These are phyloP conservation scores for Crambe crambe DNA, from an alignment of 37 sponge, comb jelly and placozoan genomes.

Conservation along the genomic window DNA sequence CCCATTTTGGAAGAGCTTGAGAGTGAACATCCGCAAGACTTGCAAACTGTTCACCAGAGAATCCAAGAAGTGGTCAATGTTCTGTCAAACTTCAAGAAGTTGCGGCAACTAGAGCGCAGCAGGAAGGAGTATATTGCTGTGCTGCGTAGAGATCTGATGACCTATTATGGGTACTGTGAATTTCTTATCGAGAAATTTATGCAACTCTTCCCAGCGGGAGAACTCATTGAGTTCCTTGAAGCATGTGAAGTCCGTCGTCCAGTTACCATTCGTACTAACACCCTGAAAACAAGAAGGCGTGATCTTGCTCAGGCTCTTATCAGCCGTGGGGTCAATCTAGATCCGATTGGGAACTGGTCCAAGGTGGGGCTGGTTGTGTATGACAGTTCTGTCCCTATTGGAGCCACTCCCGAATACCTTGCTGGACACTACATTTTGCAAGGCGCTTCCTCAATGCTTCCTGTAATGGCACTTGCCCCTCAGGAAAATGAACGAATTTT, in stretches of 20 bases:
- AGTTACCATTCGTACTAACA: slow-evolving; percentile 95
- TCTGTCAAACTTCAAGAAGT: slow-evolving; percentile 83
- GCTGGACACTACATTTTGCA: slow-evolving; percentile 99
- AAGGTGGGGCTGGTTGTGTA: slow-evolving; percentile 98
- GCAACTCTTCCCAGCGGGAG: slow-evolving; percentile 73
- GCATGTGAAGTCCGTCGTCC: slow-evolving; percentile 94
- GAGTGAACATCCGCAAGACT: slow-evolving; percentile 51
- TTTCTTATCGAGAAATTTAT: slow-evolving; percentile 81
- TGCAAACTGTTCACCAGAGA: slow-evolving; percentile 45
- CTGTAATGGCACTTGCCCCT: slow-evolving; percentile 96
- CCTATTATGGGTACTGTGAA: slow-evolving; percentile 94
- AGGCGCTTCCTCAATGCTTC: slow-evolving; percentile 96
- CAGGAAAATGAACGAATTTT: slow-evolving; percentile 87
- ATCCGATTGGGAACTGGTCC: slow-evolving; percentile 98
- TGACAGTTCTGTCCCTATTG: slow-evolving; percentile 94
- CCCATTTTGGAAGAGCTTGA: slow-evolving; percentile 73
- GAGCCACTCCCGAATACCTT: slow-evolving; percentile 99
- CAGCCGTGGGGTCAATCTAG: slow-evolving; percentile 94
- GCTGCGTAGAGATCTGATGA: slow-evolving; percentile 71
- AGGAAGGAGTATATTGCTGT: slow-evolving; percentile 75
- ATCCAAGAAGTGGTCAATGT: slow-evolving; percentile 79
- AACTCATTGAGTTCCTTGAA: slow-evolving; percentile 88
- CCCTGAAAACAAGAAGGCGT: slow-evolving; percentile 88
- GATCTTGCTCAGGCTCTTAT: slow-evolving; percentile 97
- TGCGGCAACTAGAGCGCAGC: slow-evolving; percentile 68